Percentiles rank a stretch among this genome's conserved stretches.
Conservation (phyloP, 1,140 invertebrate genomes). For the Philopotamus ludificatus region DNA sequence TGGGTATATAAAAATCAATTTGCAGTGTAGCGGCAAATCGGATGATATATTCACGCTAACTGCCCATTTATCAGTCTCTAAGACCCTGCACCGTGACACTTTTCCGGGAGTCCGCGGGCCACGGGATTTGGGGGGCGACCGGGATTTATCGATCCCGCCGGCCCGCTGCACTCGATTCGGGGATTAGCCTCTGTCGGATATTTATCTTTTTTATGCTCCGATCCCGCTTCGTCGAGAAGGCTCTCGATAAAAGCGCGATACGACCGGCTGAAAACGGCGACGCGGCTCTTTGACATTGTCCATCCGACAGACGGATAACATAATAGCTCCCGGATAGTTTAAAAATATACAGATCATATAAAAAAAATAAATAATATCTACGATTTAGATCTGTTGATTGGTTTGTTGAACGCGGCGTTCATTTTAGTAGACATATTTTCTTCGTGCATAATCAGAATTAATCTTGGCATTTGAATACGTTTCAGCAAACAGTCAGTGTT, state of each 20-base stretch:
- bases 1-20: conserved; percentile 11
- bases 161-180: conserved; percentile 6
- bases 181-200: background rate
- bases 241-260: too few species aligned
- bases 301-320: too few species aligned
- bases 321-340: too few species aligned
- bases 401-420: too few species aligned
- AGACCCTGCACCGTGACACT: conserved; percentile 4
- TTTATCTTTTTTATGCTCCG: background rate
- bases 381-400: too few species aligned
- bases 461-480: background rate
- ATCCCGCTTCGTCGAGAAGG: too few species aligned
- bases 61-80: conserved; percentile 7
- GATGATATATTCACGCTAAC: conserved; percentile 4
- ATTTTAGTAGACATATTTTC: too few species aligned
- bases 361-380: too few species aligned
- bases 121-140: background rate
- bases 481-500: background rate
- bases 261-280: too few species aligned
- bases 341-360: too few species aligned
- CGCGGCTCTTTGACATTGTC: too few species aligned
- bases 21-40: background rate
- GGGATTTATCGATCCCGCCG: conserved; percentile 8
- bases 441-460: background rate
- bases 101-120: background rate